Conservation (phyloP, 92 coral and sea anemone species). For the Zoanthus gigantus region DNA sequence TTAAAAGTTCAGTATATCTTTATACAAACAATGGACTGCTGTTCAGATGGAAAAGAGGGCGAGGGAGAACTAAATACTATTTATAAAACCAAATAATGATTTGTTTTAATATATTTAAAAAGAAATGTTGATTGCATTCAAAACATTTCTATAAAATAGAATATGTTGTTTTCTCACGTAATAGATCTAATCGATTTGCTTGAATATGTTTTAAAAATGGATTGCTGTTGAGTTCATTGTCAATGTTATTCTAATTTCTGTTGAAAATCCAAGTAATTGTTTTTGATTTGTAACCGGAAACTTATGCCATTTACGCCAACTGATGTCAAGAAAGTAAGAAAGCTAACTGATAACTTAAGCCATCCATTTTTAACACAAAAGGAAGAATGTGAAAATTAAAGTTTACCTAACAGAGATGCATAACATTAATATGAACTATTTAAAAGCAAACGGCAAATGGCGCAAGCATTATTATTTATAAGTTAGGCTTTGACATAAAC, state of each 20-base stretch:
- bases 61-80: neutral
- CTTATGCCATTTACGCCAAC: conserved; percentile 29
- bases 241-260: neutral
- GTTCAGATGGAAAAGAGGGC: neutral
- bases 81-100: neutral
- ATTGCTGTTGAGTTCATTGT: conserved; percentile 7
- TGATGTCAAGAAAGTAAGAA: conserved; percentile 3
- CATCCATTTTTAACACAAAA: neutral
- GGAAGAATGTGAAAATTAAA: neutral
- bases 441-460: conserved; percentile 7
- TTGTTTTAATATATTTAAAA: neutral
- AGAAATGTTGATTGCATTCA: neutral
- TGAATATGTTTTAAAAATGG: neutral
- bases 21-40: neutral
- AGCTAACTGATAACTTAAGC: neutral
- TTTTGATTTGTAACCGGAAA: conserved; percentile 32
- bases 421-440: no score
- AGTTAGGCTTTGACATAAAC: no score
- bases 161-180: neutral
- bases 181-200: neutral
- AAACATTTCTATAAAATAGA: neutral
- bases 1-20: neutral
- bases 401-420: neutral
- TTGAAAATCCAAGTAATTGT: conserved; percentile 13
- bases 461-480: no score